These are phyloP conservation scores for Dasyprocta punctata DNA, from an alignment of 2,113 vertebrate species.

Conservation along the genomic window DNA sequence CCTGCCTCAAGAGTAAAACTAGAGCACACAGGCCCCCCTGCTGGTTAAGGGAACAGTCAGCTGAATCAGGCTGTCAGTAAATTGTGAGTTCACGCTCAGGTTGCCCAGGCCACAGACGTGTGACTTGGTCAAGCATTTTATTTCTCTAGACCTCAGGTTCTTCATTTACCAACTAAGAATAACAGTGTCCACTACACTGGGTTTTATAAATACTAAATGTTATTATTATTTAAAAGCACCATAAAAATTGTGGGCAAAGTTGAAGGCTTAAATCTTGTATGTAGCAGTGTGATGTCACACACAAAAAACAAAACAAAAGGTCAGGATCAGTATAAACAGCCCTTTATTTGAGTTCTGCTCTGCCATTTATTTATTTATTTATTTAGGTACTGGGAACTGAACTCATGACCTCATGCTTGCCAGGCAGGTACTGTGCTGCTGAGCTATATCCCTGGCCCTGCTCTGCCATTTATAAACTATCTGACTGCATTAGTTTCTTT, in stretches of 20 bases:
- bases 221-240: conserved; percentile 30
- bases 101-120: neutral
- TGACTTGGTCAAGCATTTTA: neutral
- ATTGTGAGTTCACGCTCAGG: neutral
- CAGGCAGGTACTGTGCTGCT: too few species aligned
- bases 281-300: neutral
- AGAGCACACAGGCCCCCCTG: neutral
- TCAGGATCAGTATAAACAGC: neutral
- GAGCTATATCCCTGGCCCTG: neutral
- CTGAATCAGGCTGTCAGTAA: fast-evolving
- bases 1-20: neutral
- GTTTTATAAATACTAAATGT: conserved; percentile 34
- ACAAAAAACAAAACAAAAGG: neutral
- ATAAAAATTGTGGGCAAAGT: conserved; percentile 18
- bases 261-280: neutral
- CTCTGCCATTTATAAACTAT: neutral
- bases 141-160: neutral
- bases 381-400: too few species aligned
- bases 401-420: too few species aligned
- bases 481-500: neutral
- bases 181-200: neutral
- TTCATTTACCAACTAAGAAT: neutral
- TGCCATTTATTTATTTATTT: neutral
- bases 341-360: neutral
- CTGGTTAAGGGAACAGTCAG: neutral